Evolutionary conservation across 2,888 invertebrate species (phyloP), one percentile per base, ranked within the genome.

Genomic region (Tachina grossa): DNA sequence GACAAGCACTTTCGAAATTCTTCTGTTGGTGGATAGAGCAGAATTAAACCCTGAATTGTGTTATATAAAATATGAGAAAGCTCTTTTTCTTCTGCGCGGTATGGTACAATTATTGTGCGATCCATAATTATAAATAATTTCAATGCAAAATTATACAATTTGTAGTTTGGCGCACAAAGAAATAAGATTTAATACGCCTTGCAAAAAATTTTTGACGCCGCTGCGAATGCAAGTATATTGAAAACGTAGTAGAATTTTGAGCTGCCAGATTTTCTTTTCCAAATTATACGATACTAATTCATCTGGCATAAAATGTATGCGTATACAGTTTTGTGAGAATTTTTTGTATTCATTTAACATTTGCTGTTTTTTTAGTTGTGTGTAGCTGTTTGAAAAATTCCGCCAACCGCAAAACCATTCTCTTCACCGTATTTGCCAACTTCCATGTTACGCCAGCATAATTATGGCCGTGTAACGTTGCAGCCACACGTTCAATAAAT

Each of bases 81-180:
- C 19, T 91, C 92, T 68, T 91, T 91, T 78, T 92, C 92, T 83
- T 92, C 92, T 0, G 91, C 92, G 66, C 90, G 92, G 88, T 90
- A 91, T 0, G 90, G 89, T 43, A 90, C 91, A 16, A 92, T 90
- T 1, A 90, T 84, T 39, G 90, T 90, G 11, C 91, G 90, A 86
- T 92, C 92, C 91, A 92, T 92, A 39, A 63, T 51, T 51, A 11
- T 53, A 2, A 3, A 3, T 13, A 41, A 16, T 9, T 39, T 39
- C 14, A 59, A 39, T 59, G 57, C 14, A 39, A 16, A 16, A 2
- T 16, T 19, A n/a, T 43, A 43, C 5, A 16, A 43, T 43, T 61
- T 16, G 1, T 61, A 8, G 14, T n/a, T 61, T 61, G 61, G 61
- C 61, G 61, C 31, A 31, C 31, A 31, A 31, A 31, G 31, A 31